Evolutionary conservation across 2,888 invertebrate species (phyloP).

Genomic region (Cremastinae sp.): DNA sequence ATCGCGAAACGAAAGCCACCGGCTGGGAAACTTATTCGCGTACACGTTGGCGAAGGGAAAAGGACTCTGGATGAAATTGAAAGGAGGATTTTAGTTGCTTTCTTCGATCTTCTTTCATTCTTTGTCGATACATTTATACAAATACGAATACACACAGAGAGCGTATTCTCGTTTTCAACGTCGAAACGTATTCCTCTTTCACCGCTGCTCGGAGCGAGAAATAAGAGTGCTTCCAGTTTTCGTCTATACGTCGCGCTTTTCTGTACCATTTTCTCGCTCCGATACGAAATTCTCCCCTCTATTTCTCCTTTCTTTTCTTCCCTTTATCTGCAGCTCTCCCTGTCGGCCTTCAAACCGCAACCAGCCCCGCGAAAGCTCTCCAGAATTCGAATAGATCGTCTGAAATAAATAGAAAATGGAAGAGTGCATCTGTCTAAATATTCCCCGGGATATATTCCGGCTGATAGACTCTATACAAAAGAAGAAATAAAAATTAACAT

Average conservation of each 20-base stretch:
- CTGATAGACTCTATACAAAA: slow-evolving; percentile 3
- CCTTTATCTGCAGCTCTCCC: not conserved
- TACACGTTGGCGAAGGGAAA: slow-evolving; percentile 23
- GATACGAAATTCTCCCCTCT: slow-evolving; percentile 2
- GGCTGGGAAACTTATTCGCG: no score
- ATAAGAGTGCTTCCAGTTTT: slow-evolving; percentile 34
- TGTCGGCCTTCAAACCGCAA: slow-evolving; percentile 7
- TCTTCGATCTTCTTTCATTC: slow-evolving; percentile 54
- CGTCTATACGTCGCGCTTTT: slow-evolving; percentile 25
- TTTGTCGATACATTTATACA: slow-evolving; percentile 23
- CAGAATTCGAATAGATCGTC: slow-evolving; percentile 11
- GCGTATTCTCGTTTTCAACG: slow-evolving; percentile 49
- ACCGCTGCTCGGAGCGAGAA: slow-evolving; percentile 2
- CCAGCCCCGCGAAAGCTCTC: slow-evolving; percentile 20
- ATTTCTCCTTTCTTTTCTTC: slow-evolving; percentile 6
- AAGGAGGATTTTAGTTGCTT: slow-evolving; percentile 69
- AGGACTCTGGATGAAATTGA: slow-evolving; percentile 69
- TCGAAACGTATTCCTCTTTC: slow-evolving; percentile 2
- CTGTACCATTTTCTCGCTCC: slow-evolving; percentile 20
- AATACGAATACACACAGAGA: slow-evolving; percentile 20
- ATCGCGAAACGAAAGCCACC: no score
- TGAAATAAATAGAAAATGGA: slow-evolving; percentile 13
- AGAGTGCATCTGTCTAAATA: slow-evolving; percentile 16
- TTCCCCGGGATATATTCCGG: slow-evolving; percentile 22
- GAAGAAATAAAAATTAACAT: slow-evolving; percentile 4